A percentile compares a stretch with the other conserved stretches of the same genome.
Evolutionary conservation across 2,113 vertebrate species (phyloP).

Genomic region (Aptenodytes patagonicus): DNA sequence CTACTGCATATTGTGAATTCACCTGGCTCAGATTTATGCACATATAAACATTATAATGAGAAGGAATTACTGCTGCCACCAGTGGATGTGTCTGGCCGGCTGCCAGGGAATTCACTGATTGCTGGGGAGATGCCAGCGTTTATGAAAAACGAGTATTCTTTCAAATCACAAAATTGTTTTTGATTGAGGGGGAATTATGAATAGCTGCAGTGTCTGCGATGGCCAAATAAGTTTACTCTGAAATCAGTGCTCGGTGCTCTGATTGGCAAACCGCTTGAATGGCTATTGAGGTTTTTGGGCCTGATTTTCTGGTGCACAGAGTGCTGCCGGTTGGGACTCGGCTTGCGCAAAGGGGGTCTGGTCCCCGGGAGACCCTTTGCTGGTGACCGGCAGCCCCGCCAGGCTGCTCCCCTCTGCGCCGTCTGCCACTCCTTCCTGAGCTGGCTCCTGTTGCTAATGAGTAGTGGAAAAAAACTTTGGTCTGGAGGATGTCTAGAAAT

Average conservation of each 20-base stretch:
- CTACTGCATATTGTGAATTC: neutral
- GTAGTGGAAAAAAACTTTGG: neutral
- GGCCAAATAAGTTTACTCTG: neutral
- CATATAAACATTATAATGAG: conserved; percentile 27
- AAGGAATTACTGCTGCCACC: conserved; percentile 21
- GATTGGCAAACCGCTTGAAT: neutral
- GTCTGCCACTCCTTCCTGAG: neutral
- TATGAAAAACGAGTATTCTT: conserved; percentile 42
- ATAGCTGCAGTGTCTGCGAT: neutral
- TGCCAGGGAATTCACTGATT: conserved; percentile 28
- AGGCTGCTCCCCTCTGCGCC: neutral
- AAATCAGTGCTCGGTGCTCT: neutral
- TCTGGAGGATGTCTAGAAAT: neutral
- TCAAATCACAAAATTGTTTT: conserved; percentile 47
- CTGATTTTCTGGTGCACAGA: neutral
- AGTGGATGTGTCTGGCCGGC: neutral
- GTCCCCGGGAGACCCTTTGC: neutral
- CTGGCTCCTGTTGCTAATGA: neutral
- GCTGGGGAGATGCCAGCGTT: neutral
- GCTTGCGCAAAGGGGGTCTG: neutral
- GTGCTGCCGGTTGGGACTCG: neutral
- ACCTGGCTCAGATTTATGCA: conserved; percentile 22
- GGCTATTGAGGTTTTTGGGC: neutral
- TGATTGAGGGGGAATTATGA: conserved; percentile 34
- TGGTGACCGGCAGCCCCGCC: rapidly evolving